Conservation (phyloP, 2,113 vertebrate genomes). For the Riparia riparia region DNA sequence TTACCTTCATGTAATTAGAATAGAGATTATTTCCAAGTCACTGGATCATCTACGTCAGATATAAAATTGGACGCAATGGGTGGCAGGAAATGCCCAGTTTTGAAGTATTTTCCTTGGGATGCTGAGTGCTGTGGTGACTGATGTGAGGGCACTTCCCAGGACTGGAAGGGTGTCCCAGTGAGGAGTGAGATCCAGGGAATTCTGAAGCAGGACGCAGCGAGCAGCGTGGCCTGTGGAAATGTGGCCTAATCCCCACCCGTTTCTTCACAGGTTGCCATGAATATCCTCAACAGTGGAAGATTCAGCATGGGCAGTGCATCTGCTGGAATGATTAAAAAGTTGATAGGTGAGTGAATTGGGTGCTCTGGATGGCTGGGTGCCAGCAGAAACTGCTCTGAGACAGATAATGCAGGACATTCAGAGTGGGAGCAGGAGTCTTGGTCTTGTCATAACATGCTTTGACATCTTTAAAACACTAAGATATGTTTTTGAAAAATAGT, state of each 20-base stretch:
- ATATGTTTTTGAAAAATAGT: not conserved
- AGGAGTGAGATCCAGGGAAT: not conserved
- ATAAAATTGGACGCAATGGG: not conserved
- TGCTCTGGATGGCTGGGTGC: not conserved
- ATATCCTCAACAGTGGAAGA: slow-evolving; percentile 91
- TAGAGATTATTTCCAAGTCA: not conserved
- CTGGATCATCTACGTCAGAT: not conserved
- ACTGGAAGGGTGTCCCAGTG: not conserved
- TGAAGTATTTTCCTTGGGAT: not conserved
- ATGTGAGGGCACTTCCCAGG: not conserved
- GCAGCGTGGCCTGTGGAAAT: fast-evolving
- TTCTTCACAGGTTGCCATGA: slow-evolving; percentile 89
- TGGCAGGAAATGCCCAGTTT: not conserved
- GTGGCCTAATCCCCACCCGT: not conserved
- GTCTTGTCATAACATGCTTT: not conserved
- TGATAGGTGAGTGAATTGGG: slow-evolving; percentile 84
- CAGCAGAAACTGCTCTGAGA: not conserved
- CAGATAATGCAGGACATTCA: not conserved
- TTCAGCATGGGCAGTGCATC: slow-evolving; percentile 93
- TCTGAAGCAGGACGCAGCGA: not conserved
- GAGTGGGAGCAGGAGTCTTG: not conserved
- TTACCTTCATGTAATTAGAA: not conserved
- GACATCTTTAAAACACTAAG: not conserved
- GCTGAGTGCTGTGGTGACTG: not conserved
- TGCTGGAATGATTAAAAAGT: slow-evolving; percentile 91